phyloP scores from a whole-genome alignment of 53 echinoderm and acorn worm species.

The Echinometra lucunter region DNA sequence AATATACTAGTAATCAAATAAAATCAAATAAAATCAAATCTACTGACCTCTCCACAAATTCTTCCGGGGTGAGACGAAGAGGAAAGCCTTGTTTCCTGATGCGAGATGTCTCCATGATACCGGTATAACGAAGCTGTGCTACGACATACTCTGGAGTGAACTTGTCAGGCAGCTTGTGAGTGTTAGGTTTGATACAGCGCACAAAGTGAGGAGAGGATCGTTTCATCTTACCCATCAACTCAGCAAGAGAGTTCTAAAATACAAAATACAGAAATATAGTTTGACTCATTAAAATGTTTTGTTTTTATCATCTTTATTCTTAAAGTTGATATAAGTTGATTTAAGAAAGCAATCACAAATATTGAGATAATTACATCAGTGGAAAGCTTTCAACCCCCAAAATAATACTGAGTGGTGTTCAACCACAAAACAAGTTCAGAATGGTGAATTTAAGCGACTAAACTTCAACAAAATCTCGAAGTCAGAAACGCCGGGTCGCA shows the following conservation, averaged over 20 bases:
- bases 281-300: no score
- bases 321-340: no score
- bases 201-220: conserved; percentile 89
- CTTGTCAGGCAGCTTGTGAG: conserved; percentile 87
- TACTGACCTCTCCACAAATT: conserved; percentile 87
- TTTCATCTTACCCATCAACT: conserved; percentile 92
- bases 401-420: no score
- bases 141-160: conserved; percentile 97
- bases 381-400: no score
- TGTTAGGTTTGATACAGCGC: conserved; percentile 99
- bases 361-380: no score
- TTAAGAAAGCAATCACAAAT: no score
- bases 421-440: no score
- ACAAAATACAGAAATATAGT: no score
- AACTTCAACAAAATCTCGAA: no score
- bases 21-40: not conserved
- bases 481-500: no score
- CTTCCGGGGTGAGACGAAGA: conserved; percentile 83
- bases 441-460: no score
- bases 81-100: conserved; percentile 90
- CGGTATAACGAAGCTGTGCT: conserved; percentile 96
- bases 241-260: conserved; percentile 90
- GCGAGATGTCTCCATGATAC: conserved; percentile 96
- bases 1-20: not conserved
- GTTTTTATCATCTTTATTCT: no score